Conservation (phyloP, 1,140 invertebrate species). For the Lordiphosa clarofinis region DNA sequence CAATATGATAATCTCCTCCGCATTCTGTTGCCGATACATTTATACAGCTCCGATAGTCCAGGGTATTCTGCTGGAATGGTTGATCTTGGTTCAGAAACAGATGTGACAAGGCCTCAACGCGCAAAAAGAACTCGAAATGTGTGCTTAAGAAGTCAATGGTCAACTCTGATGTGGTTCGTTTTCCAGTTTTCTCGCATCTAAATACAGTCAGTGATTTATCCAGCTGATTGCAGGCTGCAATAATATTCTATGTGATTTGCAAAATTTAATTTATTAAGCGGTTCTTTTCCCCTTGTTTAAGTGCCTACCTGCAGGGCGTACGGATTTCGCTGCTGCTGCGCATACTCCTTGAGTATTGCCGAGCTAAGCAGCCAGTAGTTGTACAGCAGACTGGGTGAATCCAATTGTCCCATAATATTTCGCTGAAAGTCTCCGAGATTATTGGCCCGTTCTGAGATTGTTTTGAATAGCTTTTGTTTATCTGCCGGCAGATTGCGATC, state of each 20-base stretch:
- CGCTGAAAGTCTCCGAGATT: slow-evolving; percentile 33
- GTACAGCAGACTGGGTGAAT: slow-evolving; percentile 26
- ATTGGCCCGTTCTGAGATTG: slow-evolving; percentile 30
- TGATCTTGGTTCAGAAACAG: slow-evolving; percentile 86
- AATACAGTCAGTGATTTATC: slow-evolving; percentile 45
- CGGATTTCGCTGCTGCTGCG: slow-evolving; percentile 44
- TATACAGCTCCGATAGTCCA: slow-evolving; percentile 80
- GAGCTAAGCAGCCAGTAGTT: slow-evolving; percentile 30
- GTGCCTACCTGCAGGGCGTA: slow-evolving; percentile 37
- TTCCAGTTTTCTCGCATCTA: not conserved
- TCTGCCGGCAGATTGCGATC: slow-evolving; percentile 45
- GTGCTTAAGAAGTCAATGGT: slow-evolving; percentile 85
- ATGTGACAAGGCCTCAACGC: slow-evolving; percentile 94
- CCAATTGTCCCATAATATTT: slow-evolving; percentile 29
- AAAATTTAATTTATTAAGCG: too few relatives aligned
- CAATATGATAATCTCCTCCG: slow-evolving; percentile 71
- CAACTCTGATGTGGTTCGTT: slow-evolving; percentile 19
- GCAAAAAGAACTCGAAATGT: slow-evolving; percentile 93
- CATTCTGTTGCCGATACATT: slow-evolving; percentile 79
- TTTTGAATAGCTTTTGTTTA: slow-evolving; percentile 40
- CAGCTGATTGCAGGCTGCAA: slow-evolving; percentile 39
- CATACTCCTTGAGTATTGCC: slow-evolving; percentile 44
- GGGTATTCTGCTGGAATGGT: slow-evolving; percentile 53
- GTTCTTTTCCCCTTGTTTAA: too few relatives aligned
- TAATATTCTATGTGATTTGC: slow-evolving; percentile 26